Evolutionary conservation across 2,113 vertebrate genomes (phyloP).

Genomic region (Siphamia tubifer): DNA sequence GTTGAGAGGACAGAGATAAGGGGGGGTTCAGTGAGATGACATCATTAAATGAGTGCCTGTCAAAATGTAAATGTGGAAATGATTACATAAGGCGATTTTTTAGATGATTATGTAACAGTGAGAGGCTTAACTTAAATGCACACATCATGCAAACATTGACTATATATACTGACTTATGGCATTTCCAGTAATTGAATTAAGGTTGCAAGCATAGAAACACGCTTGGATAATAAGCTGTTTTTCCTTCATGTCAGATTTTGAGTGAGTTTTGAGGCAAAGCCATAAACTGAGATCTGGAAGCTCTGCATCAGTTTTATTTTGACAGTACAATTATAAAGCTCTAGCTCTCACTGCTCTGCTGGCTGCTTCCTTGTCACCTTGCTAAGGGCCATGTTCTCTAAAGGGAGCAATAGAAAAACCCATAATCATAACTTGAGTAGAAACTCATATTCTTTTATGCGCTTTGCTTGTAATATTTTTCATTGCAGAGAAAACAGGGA

Average conservation of each 20-base stretch:
- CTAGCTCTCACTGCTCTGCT: constrained; percentile 48
- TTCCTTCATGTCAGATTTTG: constrained; percentile 20
- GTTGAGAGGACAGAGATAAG: too few relatives aligned
- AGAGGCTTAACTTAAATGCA: not conserved
- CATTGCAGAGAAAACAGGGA: constrained; percentile 56
- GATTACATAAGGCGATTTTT: too few relatives aligned
- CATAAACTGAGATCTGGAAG: constrained; percentile 58
- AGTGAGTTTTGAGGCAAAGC: constrained; percentile 34
- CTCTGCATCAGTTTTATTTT: constrained; percentile 74
- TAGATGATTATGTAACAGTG: too few relatives aligned
- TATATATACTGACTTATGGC: constrained; percentile 11
- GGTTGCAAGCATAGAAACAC: not conserved
- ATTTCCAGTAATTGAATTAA: constrained; percentile 26
- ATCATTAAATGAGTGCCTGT: too few relatives aligned
- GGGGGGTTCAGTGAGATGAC: too few relatives aligned
- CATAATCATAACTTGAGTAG: constrained; percentile 71
- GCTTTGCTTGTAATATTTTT: constrained; percentile 62
- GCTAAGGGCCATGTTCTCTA: constrained; percentile 61
- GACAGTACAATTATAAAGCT: constrained; percentile 73
- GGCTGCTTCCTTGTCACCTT: constrained; percentile 61
- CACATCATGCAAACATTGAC: not conserved
- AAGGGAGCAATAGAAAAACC: constrained; percentile 61
- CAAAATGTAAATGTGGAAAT: too few relatives aligned
- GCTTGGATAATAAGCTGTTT: constrained; percentile 23
- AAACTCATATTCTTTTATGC: constrained; percentile 72